Evolutionary conservation across 2,797 vertebrate genomes (phyloP).

Genomic region (Enteromius mattozi): DNA sequence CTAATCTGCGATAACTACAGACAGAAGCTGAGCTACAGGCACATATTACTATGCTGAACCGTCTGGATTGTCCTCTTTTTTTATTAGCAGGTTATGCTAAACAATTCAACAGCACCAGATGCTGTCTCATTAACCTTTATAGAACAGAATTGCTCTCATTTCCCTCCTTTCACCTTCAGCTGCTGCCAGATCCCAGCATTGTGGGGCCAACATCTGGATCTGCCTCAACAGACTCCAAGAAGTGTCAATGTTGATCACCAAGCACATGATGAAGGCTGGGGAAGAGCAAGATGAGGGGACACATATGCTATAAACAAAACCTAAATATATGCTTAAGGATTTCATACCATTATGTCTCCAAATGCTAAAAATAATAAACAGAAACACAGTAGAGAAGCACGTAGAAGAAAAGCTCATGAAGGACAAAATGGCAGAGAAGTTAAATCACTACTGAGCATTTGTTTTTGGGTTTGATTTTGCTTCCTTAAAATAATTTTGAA

Average conservation of each 20-base stretch:
- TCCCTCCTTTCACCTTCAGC: constrained; percentile 73
- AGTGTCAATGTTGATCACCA: constrained; percentile 27
- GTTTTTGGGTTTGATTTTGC: background rate
- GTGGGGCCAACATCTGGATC: constrained; percentile 59
- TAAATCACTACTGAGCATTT: constrained; percentile 4
- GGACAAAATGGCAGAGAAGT: constrained; percentile 5
- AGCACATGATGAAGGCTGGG: constrained; percentile 31
- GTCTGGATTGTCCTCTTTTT: constrained; percentile 45
- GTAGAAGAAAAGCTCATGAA: background rate
- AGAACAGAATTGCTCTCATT: constrained; percentile 68
- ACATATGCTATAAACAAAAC: constrained; percentile 28
- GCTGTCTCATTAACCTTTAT: constrained; percentile 75
- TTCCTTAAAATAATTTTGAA: constrained; percentile 32
- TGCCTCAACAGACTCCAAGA: constrained; percentile 49
- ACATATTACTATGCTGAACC: constrained; percentile 22
- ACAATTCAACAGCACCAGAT: constrained; percentile 68
- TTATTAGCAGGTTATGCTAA: constrained; percentile 49
- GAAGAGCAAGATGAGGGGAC: constrained; percentile 3
- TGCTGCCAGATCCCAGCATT: constrained; percentile 53
- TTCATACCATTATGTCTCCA: background rate
- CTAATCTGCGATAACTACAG: background rate
- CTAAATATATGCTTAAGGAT: background rate
- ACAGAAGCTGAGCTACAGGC: background rate
- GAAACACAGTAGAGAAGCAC: background rate
- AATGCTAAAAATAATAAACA: background rate